Conservation (phyloP, 2,113 vertebrate genomes). For the Gambusia affinis region DNA sequence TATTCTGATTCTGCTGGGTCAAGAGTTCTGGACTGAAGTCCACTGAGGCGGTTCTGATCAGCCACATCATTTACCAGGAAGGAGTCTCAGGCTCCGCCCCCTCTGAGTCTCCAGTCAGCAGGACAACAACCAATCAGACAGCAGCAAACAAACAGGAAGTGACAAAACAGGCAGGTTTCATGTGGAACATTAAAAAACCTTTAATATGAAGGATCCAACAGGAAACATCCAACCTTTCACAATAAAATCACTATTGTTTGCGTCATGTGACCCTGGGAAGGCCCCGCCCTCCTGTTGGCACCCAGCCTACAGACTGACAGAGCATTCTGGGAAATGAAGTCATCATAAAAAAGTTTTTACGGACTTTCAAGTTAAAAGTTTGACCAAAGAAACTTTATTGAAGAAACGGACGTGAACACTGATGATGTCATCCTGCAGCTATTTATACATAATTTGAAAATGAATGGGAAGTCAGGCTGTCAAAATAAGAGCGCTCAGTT, state of each 20-base stretch:
- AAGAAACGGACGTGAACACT: constrained; percentile 14
- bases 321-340: constrained; percentile 22
- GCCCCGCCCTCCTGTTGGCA: background rate
- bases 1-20: no score
- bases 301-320: background rate
- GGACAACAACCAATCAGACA: background rate
- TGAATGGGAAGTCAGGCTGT: constrained; percentile 23
- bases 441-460: constrained; percentile 25
- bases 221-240: constrained; percentile 13
- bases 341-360: background rate
- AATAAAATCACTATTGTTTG: constrained; percentile 26
- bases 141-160: background rate
- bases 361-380: constrained; percentile 19
- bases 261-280: background rate
- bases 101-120: no score
- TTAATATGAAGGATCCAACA: constrained; percentile 18
- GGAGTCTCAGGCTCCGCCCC: no score
- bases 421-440: constrained; percentile 11
- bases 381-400: constrained; percentile 2
- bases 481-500: constrained; percentile 33
- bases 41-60: no score
- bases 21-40: no score
- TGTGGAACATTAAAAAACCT: constrained; percentile 19
- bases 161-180: background rate
- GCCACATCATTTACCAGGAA: no score